Conservation (phyloP, 2,113 vertebrate genomes). For the Coryphaenoides rupestris region DNA sequence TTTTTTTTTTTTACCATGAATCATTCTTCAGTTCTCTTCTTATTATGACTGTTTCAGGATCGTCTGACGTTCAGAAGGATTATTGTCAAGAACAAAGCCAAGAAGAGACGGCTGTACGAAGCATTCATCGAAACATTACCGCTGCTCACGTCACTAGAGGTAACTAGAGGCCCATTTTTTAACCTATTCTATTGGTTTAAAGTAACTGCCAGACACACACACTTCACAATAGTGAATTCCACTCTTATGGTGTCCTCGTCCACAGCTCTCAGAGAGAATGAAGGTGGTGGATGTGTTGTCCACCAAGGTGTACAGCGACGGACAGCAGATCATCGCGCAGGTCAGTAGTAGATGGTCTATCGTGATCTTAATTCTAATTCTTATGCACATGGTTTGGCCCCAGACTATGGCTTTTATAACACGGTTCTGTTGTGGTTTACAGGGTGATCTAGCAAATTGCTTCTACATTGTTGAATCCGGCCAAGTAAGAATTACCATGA, state of each 20-base stretch:
- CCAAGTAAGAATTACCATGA: conserved; percentile 97
- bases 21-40: not conserved
- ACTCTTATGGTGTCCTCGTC: conserved; percentile 34
- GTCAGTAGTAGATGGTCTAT: conserved; percentile 69
- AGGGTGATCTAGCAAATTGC: conserved; percentile 94
- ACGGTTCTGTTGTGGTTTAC: conserved; percentile 30
- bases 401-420: not conserved
- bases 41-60: conserved; percentile 50
- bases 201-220: not conserved
- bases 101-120: conserved; percentile 96
- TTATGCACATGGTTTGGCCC: not conserved
- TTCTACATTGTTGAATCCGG: conserved; percentile 98
- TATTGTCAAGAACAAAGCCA: conserved; percentile 98
- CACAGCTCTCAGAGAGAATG: conserved; percentile 92
- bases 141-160: conserved; percentile 96
- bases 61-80: conserved; percentile 85
- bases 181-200: not conserved
- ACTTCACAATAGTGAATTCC: not conserved
- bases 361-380: not conserved
- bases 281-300: conserved; percentile 97
- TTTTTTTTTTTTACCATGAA: not conserved
- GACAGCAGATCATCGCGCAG: conserved; percentile 98
- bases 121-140: conserved; percentile 96
- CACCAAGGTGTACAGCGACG: conserved; percentile 85
- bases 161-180: conserved; percentile 59